phyloP scores from a whole-genome alignment of 1,140 invertebrate species.

The Lordiphosa clarofinis region DNA sequence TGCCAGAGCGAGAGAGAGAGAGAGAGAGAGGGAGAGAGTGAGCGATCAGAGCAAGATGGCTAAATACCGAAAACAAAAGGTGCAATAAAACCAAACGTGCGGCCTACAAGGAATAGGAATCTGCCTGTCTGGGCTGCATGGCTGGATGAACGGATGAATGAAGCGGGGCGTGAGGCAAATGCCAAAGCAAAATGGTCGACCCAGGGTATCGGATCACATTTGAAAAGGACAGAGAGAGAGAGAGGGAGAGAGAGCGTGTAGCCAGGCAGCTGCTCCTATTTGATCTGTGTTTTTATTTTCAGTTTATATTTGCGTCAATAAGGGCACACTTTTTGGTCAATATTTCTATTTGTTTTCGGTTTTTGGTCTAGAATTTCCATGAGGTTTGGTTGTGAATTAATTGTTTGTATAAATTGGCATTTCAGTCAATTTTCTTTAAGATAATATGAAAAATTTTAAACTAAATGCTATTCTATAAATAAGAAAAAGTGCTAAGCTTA shows the following conservation, averaged over 20 bases:
- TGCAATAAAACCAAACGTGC: constrained; percentile 67
- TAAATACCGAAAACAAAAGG: constrained; percentile 50
- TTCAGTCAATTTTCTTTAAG: too few relatives aligned
- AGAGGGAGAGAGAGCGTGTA: not conserved
- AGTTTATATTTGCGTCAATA: constrained; percentile 43
- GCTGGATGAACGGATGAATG: constrained; percentile 45
- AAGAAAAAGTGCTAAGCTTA: too few relatives aligned
- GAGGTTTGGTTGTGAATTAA: not conserved
- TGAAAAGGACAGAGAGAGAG: not conserved
- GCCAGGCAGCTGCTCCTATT: constrained; percentile 9
- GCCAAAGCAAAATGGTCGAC: constrained; percentile 53
- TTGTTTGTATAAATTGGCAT: too few relatives aligned
- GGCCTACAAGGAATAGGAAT: constrained; percentile 2
- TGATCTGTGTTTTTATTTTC: constrained; percentile 23
- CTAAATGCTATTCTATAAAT: too few relatives aligned
- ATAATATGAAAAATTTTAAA: too few relatives aligned
- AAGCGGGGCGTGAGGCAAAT: constrained; percentile 59
- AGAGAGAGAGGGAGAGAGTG: constrained; percentile 29
- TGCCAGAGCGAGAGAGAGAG: too few relatives aligned
- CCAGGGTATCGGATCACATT: constrained; percentile 3
- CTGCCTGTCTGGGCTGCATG: not conserved
- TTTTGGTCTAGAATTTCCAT: not conserved
- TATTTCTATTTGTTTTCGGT: constrained; percentile 23
- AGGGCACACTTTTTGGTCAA: constrained; percentile 52
- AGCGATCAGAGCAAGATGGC: constrained; percentile 8